These are phyloP conservation scores for Macrosteles quadrilineatus DNA, from an alignment of 1,140 invertebrate species.

Conservation along the genomic window DNA sequence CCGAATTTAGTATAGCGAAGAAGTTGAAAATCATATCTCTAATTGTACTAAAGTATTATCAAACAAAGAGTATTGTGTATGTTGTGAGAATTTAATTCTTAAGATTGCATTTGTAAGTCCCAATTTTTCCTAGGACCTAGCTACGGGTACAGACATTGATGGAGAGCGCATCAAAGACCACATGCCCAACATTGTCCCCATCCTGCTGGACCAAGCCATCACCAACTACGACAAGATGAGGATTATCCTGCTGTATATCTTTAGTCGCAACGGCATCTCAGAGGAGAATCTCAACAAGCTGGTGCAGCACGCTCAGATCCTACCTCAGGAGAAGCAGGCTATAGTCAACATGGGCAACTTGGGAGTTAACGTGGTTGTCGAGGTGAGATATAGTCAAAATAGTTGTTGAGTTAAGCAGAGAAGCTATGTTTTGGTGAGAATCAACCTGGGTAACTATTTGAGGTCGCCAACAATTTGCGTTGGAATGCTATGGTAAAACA, in stretches of 20 bases:
- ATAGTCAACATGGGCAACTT: conserved; percentile 94
- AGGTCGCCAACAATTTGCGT: too few relatives aligned
- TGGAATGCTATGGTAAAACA: too few relatives aligned
- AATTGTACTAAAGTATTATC: too few relatives aligned
- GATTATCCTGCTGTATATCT: conserved; percentile 97
- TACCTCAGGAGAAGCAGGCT: conserved; percentile 87
- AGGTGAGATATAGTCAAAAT: too few relatives aligned
- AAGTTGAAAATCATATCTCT: too few relatives aligned
- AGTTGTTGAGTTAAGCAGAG: too few relatives aligned
- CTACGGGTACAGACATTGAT: conserved; percentile 95
- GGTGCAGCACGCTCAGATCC: conserved; percentile 94
- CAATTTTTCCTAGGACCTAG: conserved; percentile 95
- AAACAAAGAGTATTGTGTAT: too few relatives aligned
- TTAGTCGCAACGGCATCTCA: conserved; percentile 98
- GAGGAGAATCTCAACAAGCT: conserved; percentile 98
- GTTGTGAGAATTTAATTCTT: too few relatives aligned
- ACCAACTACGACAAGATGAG: conserved; percentile 95
- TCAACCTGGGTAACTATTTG: too few relatives aligned
- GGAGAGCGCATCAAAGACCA: conserved; percentile 99
- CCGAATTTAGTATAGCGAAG: too few relatives aligned
- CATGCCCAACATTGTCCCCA: conserved; percentile 98
- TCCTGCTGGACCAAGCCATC: conserved; percentile 89
- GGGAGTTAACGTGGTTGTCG: conserved; percentile 91
- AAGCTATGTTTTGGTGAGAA: too few relatives aligned
- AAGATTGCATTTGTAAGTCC: too few relatives aligned